These are phyloP conservation scores for Megastigmus dorsalis DNA, from an alignment of 2,888 invertebrate species.

Conservation along the genomic window DNA sequence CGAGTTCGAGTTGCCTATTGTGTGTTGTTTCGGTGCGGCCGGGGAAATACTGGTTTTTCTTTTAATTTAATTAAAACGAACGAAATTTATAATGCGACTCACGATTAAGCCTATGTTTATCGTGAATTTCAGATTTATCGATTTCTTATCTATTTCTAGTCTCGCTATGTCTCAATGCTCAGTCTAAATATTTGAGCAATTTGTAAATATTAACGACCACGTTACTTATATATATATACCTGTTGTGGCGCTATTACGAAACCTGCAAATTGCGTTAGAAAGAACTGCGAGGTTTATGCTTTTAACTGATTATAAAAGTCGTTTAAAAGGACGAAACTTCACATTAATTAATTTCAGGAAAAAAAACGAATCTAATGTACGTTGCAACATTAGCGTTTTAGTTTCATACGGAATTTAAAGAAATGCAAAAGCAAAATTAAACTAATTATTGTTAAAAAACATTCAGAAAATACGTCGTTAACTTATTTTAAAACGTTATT, in stretches of 20 bases:
- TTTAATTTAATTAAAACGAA: no score
- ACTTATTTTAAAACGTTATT: no score
- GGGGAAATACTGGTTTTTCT: no score
- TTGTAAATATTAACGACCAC: constrained; percentile 4
- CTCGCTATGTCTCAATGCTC: neutral
- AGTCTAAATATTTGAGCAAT: constrained; percentile 3
- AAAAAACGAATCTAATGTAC: no score
- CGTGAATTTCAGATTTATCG: constrained; percentile 14
- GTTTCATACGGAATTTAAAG: no score
- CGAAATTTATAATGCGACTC: no score
- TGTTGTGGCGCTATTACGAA: neutral
- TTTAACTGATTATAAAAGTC: constrained; percentile 2
- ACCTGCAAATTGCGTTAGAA: neutral
- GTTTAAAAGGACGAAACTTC: neutral
- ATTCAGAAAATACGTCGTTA: no score
- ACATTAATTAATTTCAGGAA: neutral
- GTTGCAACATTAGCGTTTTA: no score
- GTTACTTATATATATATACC: neutral
- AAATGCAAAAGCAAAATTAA: no score
- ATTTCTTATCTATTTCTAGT: neutral
- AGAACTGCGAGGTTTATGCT: constrained; percentile 1
- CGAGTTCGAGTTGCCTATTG: neutral
- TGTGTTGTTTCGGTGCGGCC: neutral
- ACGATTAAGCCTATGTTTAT: no score
- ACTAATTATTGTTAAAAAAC: no score